A percentile compares a stretch with the other conserved stretches of the same genome.
phyloP scores from a whole-genome alignment of 2,113 vertebrate genomes.

The Oncorhynchus keta region DNA sequence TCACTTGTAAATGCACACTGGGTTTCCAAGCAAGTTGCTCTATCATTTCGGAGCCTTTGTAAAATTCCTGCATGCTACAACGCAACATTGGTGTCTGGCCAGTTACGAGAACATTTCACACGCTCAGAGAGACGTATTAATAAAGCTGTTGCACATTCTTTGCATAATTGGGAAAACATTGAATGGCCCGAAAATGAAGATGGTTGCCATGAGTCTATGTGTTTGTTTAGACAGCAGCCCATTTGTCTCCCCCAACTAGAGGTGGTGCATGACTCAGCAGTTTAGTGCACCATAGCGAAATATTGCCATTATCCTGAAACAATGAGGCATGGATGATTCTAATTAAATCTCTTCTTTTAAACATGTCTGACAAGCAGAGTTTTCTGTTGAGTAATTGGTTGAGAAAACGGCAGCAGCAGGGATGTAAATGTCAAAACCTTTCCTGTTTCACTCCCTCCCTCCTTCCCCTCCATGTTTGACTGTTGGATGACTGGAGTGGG shows the following conservation, averaged over 20 bases:
- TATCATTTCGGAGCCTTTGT: slow-evolving; percentile 38
- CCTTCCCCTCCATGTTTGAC: not conserved
- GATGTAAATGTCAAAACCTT: not conserved
- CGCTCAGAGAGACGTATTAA: not conserved
- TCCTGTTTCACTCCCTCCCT: not conserved
- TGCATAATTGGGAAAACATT: not conserved
- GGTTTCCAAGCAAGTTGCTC: slow-evolving; percentile 40
- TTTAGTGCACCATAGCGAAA: not conserved
- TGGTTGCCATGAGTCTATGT: not conserved
- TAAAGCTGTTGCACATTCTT: not conserved
- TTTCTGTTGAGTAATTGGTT: slow-evolving; percentile 31
- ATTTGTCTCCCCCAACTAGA: not conserved
- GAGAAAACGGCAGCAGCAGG: not conserved
- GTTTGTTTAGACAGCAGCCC: no score
- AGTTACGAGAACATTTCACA: slow-evolving; percentile 9
- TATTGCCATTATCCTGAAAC: slow-evolving; percentile 11
- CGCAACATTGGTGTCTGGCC: slow-evolving; percentile 1
- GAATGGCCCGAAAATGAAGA: not conserved
- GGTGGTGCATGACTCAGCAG: slow-evolving; percentile 13
- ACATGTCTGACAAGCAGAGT: slow-evolving; percentile 13
- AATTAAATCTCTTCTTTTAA: slow-evolving; percentile 17
- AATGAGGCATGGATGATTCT: slow-evolving; percentile 29
- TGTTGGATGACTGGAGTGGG: not conserved
- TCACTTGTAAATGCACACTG: slow-evolving; percentile 51
- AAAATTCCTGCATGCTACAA: slow-evolving; percentile 18